These are phyloP conservation scores for Prunella fulvescens DNA, from an alignment of 2,113 vertebrate genomes.

Conservation along the genomic window DNA sequence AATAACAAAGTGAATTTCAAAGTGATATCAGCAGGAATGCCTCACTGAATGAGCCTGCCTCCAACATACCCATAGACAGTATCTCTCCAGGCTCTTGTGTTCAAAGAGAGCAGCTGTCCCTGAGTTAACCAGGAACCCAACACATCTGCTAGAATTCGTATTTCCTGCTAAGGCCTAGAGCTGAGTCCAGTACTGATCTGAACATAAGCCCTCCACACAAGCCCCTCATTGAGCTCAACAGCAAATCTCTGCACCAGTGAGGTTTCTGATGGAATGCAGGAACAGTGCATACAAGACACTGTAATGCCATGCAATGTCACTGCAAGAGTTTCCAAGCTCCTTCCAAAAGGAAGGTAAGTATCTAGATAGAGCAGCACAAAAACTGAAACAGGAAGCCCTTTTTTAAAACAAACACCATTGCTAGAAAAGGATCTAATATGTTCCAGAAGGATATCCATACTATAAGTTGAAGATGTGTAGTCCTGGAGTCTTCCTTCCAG, in stretches of 20 bases:
- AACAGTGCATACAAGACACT: fast-evolving
- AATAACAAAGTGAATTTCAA: constrained; percentile 28
- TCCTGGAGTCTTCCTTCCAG: neutral
- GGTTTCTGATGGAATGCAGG: neutral
- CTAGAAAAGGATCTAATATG: neutral
- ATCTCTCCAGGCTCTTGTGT: neutral
- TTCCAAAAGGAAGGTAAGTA: neutral
- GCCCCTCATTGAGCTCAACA: neutral
- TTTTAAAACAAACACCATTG: neutral
- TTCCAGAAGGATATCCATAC: neutral
- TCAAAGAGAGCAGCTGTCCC: neutral
- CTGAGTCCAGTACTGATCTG: neutral
- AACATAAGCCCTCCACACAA: neutral
- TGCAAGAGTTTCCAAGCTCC: neutral
- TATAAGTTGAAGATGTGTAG: neutral
- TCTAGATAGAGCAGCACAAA: neutral
- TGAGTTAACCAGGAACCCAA: neutral
- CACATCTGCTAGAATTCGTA: neutral
- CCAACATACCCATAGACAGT: neutral
- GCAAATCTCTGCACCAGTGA: neutral
- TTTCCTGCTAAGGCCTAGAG: neutral
- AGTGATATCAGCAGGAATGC: neutral
- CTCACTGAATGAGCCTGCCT: neutral
- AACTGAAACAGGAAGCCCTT: neutral
- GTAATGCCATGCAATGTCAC: neutral